These are phyloP conservation scores for Rattus rattus DNA, from an alignment of 2,113 vertebrate genomes.

Conservation along the genomic window DNA sequence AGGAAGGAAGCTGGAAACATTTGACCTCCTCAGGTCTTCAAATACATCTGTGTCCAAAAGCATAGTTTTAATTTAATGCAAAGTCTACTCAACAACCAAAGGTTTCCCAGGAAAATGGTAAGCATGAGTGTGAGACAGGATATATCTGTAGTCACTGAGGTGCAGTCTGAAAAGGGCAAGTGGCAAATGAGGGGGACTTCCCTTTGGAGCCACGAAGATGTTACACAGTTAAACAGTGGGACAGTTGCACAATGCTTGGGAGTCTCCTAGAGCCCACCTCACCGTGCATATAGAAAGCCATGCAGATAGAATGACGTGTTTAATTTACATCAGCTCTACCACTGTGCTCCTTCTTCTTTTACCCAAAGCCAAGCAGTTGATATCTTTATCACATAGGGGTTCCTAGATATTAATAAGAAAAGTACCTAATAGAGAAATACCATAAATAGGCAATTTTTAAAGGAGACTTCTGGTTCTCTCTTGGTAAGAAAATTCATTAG, in stretches of 20 bases:
- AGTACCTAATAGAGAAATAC: background rate
- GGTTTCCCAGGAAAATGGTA: background rate
- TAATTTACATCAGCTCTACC: background rate
- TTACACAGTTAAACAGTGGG: background rate
- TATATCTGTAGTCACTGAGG: background rate
- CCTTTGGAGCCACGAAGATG: background rate
- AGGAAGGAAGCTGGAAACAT: constrained; percentile 36
- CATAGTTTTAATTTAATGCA: constrained; percentile 11
- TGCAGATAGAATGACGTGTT: background rate
- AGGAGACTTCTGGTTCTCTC: background rate
- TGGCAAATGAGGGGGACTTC: background rate
- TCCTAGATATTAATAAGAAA: constrained; percentile 20
- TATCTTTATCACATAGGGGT: background rate
- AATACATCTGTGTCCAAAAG: background rate
- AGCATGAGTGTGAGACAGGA: background rate
- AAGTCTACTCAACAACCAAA: constrained; percentile 19
- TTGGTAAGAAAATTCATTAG: constrained; percentile 29
- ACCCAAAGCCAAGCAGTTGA: background rate
- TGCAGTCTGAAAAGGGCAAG: background rate
- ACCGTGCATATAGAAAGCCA: background rate
- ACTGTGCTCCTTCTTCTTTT: background rate
- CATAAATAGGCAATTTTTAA: background rate
- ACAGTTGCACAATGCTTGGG: background rate
- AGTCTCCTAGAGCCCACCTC: background rate
- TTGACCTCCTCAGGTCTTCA: constrained; percentile 24